Conservation (phyloP, 2,888 invertebrate genomes). For the Diarsia rubi region DNA sequence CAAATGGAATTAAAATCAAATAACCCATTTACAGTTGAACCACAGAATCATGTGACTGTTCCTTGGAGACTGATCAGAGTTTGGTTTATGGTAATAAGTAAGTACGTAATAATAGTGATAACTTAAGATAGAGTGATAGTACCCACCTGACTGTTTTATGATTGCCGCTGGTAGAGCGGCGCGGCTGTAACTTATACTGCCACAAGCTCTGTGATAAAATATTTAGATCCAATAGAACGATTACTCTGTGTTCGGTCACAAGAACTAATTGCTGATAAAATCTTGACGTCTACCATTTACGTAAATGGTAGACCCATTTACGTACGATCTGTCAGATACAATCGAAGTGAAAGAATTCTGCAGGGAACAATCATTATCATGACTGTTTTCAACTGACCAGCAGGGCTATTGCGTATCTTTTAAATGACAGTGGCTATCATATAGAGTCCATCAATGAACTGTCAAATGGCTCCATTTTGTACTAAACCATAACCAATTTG, state of each 20-base stretch:
- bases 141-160: background rate
- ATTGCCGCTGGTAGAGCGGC: background rate
- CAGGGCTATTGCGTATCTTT: too few species aligned
- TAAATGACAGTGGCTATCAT: too few species aligned
- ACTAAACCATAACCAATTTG: too few species aligned
- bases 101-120: background rate
- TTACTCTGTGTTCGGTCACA: background rate
- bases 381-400: too few species aligned
- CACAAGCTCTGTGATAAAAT: background rate
- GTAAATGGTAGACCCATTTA: background rate
- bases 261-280: background rate
- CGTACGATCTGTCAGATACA: background rate
- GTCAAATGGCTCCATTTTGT: too few species aligned
- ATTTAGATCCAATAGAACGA: background rate
- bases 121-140: background rate
- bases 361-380: background rate
- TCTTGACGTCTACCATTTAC: background rate
- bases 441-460: too few species aligned
- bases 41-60: background rate
- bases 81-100: background rate
- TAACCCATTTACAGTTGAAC: background rate
- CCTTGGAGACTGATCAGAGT: conserved; percentile 1
- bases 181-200: background rate
- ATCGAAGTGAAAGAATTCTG: background rate
- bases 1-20: background rate